Conservation (phyloP, 2,113 vertebrate species). For the Cinclus mexicanus region DNA sequence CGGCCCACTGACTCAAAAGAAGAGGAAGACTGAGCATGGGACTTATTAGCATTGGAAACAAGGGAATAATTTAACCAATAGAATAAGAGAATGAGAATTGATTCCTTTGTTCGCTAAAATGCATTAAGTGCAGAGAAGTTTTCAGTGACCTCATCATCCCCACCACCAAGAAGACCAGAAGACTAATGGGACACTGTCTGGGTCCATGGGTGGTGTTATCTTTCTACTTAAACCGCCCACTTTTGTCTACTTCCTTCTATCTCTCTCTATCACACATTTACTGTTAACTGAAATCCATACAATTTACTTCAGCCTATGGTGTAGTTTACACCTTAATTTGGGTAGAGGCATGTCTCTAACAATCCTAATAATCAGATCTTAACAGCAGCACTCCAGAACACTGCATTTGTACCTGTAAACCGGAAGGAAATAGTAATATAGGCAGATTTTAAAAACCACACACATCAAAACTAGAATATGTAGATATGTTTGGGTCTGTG, state of each 20-base stretch:
- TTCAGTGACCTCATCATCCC: neutral
- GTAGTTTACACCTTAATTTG: neutral
- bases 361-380: neutral
- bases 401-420: neutral
- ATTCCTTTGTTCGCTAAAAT: neutral
- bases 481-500: neutral
- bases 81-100: neutral
- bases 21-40: neutral
- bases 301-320: neutral
- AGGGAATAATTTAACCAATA: neutral
- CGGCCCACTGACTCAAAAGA: accelerated
- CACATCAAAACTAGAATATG: neutral
- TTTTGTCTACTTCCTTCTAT: neutral
- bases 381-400: neutral
- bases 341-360: neutral
- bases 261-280: neutral
- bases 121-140: neutral
- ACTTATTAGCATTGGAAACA: neutral
- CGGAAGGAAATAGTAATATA: neutral
- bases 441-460: neutral
- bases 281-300: neutral
- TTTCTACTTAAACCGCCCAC: neutral
- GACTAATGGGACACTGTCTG: neutral
- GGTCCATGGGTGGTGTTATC: neutral
- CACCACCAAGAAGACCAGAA: neutral